Base-by-base conservation (phyloP, 1,140 invertebrate species). In the Rhagoletis pomonella region DNA sequence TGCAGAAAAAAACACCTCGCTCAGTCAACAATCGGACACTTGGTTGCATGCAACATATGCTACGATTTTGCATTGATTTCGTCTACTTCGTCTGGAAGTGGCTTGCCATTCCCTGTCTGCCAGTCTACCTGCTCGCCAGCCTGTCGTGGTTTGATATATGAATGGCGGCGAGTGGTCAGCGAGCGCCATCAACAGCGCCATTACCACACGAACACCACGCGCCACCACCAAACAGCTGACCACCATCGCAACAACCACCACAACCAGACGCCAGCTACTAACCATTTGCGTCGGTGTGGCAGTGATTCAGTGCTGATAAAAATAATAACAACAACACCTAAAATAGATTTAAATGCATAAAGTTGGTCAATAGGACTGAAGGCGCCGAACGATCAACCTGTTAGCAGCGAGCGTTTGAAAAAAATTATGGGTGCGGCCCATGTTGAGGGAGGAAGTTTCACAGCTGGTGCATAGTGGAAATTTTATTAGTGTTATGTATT, bases 281-380 rank as follows among this genome's bases (percentile, higher is more conserved):
- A 14, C 60, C 60, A 81, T n/a, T 81, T 81, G 73, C 73, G 73
- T 58, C 73, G 73, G 73, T 81, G 73, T 81, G 47, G 17, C 73
- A 81, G 19, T 81, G 73, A 81, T 81, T 81, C 73, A 81, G 73
- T 81, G 73, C 73, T 55, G 47, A 81, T 81, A 81, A 81, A 81
- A 81, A 55, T 44, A 81, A 81, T 81, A 81, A 81, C 42, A 81
- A 81, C 73, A 81, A 81, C 73, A 81, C 73, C 55, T 81, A 81
- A 81, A 81, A 81, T 55, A 81, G 44, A 81, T 81, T 81, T 55
- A 81, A 81, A 81, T 50, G 47, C 73, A 81, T 81, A 7, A 55
- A 81, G 73, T 81, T 81, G 73, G 47, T 81, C 73, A 81, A 81
- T 81, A 81, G 73, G 47, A 55, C 73, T 42, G 64, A 65, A 0